Base-by-base conservation (phyloP, 2,797 vertebrate genomes). In the Danionella dracula region DNA sequence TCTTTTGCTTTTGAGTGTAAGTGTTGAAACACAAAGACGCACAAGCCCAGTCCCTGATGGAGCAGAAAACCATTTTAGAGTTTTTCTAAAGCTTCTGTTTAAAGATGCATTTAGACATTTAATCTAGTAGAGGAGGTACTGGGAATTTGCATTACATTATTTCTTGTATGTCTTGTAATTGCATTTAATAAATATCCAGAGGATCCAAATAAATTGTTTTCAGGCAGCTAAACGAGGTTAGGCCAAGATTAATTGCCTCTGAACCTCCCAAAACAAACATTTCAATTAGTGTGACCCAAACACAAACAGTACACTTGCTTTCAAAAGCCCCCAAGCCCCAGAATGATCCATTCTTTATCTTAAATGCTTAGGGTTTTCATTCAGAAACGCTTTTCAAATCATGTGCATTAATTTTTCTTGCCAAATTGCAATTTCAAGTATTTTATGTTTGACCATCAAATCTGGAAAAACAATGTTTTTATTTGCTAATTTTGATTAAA, bases 141-240 rank as follows among this genome's bases (percentile, higher is more conserved):
- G 63, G 66, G 63, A 74, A 74, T 77, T 72, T 60, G 49, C 58
- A 50, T 57, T 61, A 65, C 54, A 15, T 51, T 35, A 38, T 50
- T 55, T 61, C 29, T 72, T 34, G 65, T 70, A 65, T 46, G 50
- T 55, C 59, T 70, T 64, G 41, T 75, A 78, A 78, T 78, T 79
- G 74, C 65, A 50, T 72, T 77, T 71, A 73, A 71, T 77, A 72
- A 78, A 73, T 70, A 73, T 73, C 58, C 65, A 42, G 46, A 65
- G 67, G 60, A 69, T 60, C 38, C 12, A n/a, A 70, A 77, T 71
- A 66, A 69, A 71, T 76, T 20, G 38, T 48, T 57, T 53, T 75
- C 54, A 27, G 38, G 57, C 40, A 63, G 58, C 72, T 77, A 74
- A 77, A 77, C 35, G 57, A 62, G 49, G 38, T 65, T 65, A 48